Evolutionary conservation across 2,888 invertebrate genomes (phyloP).

Genomic region (Parelbella ahira): DNA sequence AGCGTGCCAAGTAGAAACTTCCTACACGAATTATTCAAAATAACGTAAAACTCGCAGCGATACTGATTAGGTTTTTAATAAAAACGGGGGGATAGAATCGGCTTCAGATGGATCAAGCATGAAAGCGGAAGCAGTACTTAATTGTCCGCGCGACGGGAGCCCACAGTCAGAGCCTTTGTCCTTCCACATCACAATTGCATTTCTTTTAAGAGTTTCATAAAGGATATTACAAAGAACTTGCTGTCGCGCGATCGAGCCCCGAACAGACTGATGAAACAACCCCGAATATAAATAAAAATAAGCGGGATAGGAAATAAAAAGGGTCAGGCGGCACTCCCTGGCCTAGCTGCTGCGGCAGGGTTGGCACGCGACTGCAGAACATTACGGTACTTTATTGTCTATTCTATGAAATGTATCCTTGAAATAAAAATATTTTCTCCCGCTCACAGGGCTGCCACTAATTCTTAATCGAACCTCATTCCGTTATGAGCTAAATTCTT

Average conservation of each 20-base stretch:
- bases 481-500: no score
- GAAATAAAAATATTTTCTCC: no score
- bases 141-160: constrained; percentile 5
- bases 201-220: constrained; percentile 13
- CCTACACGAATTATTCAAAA: no score
- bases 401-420: no score
- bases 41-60: constrained; percentile 2
- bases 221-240: constrained; percentile 11
- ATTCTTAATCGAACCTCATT: no score
- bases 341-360: neutral
- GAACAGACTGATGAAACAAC: constrained; percentile 36
- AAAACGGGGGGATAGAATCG: constrained; percentile 5
- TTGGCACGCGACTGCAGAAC: no score
- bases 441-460: no score
- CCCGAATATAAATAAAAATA: constrained; percentile 48
- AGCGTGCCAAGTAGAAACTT: no score
- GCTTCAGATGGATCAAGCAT: constrained; percentile 5
- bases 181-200: constrained; percentile 14
- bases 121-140: constrained; percentile 4
- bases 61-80: constrained; percentile 9
- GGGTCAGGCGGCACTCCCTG: constrained; percentile 46
- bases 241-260: constrained; percentile 13
- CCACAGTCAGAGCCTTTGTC: constrained; percentile 10
- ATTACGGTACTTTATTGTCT: no score
- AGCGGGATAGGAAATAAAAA: constrained; percentile 39